Percentiles rank a stretch among this genome's conserved stretches.
Conservation (phyloP, 2,888 invertebrate species). For the Athalia rosae region DNA sequence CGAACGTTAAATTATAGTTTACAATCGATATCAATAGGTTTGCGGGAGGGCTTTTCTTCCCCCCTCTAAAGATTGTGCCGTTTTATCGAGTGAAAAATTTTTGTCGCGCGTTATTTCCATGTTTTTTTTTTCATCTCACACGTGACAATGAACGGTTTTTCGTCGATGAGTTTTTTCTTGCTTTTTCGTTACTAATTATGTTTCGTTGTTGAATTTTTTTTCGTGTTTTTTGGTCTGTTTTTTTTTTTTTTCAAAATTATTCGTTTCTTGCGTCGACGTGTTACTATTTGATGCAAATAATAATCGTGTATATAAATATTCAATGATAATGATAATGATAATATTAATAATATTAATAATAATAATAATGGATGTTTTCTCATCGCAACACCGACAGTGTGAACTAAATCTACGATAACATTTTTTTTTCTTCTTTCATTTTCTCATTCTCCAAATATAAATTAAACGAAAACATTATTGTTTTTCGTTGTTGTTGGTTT, state of each 20-base stretch:
- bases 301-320: conserved; percentile 52
- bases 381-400: conserved; percentile 54
- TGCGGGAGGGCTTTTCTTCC: no score
- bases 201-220: no score
- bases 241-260: neutral
- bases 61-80: no score
- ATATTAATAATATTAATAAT: conserved; percentile 57
- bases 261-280: neutral
- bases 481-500: neutral
- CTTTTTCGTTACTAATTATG: no score
- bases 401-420: conserved; percentile 68
- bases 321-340: conserved; percentile 53
- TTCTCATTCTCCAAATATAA: conserved; percentile 60
- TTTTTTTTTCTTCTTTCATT: conserved; percentile 55
- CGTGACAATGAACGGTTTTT: no score
- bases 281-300: conserved; percentile 43
- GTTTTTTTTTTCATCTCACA: no score
- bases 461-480: conserved; percentile 66
- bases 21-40: no score
- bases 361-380: conserved; percentile 51
- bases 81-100: no score
- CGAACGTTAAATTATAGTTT: no score
- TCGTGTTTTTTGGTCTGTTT: no score
- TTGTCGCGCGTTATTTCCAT: no score
- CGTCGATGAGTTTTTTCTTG: no score